Base-by-base conservation (phyloP, 2,113 vertebrate species). In the Labrus mixtus region DNA sequence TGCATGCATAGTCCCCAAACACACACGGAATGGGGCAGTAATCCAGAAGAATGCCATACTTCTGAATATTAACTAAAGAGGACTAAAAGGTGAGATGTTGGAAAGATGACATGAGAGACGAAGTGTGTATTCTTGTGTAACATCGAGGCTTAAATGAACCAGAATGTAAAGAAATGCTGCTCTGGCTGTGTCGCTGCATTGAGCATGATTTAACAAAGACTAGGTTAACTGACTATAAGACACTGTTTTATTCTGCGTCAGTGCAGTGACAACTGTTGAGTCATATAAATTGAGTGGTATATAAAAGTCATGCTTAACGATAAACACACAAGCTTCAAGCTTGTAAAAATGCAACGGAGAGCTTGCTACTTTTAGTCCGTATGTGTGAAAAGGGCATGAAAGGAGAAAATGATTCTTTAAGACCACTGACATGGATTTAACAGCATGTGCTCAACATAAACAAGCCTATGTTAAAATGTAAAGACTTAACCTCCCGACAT, bases 371-470 rank as follows among this genome's bases (percentile, higher is more conserved):
- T 57, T 6, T 4, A 39, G 45, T 65, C 23, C 22, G 10, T 46
- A 9, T 50, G 33, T 51, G 63, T 68, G 64, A 56, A 29, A 3
- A 15, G 8, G 16, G 15, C 41, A 15, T 6, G n/a, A 10, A 33
- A 22, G 39, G 58, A n/a, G 16, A 9, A 45, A 29, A 45, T 17
- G 0, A 45, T 4, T 43, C 22, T 29, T 8, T 6, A 46, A 59
- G 43, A 48, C 73, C 39, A 56, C 46, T 68, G 10, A 58, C 9
- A 43, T 29, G 22, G 33, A 62, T 43, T 57, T 48, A 75, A 76
- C 51, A 63, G 10, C 63, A 54, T 73, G 10, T 65, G 58, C 48
- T 68, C 36, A 51, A 61, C 60, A 54, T 73, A 74, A 68, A 68
- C 48, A 51, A 20, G 54, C 22, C 39, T 10, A 43, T 37, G 46